Evolutionary conservation across 2,113 vertebrate species (phyloP).

Genomic region (Passer domesticus): DNA sequence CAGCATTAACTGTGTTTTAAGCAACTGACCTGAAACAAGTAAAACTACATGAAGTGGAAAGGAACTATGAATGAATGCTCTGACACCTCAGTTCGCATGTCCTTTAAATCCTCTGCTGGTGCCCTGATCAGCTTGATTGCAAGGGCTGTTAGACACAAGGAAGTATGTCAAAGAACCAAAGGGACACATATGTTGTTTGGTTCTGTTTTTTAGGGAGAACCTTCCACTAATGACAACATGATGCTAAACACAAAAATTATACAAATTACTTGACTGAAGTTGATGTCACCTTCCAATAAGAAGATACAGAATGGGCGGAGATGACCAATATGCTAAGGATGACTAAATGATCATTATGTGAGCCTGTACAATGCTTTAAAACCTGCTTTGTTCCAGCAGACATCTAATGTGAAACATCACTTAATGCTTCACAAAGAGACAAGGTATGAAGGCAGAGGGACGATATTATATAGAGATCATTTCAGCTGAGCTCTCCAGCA

Average conservation of each 20-base stretch:
- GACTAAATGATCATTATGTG: background rate
- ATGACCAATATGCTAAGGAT: background rate
- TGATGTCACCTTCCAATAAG: background rate
- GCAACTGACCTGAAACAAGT: conserved; percentile 7
- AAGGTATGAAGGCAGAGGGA: background rate
- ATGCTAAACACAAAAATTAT: background rate
- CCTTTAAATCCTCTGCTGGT: background rate
- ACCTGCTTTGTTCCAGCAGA: background rate
- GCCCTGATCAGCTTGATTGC: background rate
- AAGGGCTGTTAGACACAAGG: background rate
- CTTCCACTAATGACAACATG: background rate
- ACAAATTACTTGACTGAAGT: background rate
- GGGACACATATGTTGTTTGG: background rate
- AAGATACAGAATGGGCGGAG: background rate
- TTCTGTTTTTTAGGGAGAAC: background rate
- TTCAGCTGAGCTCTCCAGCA: background rate
- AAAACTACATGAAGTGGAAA: background rate
- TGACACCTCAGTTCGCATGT: background rate
- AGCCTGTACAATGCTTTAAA: background rate
- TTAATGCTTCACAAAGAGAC: background rate
- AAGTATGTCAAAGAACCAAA: background rate
- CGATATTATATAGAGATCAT: background rate
- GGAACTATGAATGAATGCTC: background rate
- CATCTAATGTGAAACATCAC: background rate
- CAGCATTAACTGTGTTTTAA: background rate